These are phyloP conservation scores for Fragum fragum DNA, from an alignment of 2,888 invertebrate genomes.

Conservation along the genomic window DNA sequence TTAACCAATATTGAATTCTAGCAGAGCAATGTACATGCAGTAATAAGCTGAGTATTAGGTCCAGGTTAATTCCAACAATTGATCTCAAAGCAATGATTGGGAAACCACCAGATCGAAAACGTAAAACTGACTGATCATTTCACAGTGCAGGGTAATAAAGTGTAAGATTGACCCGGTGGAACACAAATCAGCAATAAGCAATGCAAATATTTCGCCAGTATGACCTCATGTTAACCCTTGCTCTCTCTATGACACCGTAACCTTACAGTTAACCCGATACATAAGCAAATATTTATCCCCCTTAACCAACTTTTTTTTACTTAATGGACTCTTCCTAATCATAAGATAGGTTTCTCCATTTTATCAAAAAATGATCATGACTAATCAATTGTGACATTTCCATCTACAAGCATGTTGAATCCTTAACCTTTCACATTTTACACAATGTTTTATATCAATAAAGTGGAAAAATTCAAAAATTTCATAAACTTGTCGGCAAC, in stretches of 20 bases:
- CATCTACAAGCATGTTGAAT: too few relatives aligned
- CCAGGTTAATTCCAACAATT: background rate
- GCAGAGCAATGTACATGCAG: too few relatives aligned
- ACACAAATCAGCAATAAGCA: slow-evolving; percentile 21
- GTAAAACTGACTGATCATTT: background rate
- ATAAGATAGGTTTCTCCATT: background rate
- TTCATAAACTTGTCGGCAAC: too few relatives aligned
- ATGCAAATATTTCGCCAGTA: slow-evolving; percentile 43
- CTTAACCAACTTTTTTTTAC: slow-evolving; percentile 14
- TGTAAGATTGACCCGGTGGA: slow-evolving; percentile 15
- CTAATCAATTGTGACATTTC: too few relatives aligned
- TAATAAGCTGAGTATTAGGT: too few relatives aligned
- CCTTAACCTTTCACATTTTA: too few relatives aligned
- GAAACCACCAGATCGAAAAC: background rate
- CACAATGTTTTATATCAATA: too few relatives aligned
- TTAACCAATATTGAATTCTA: too few relatives aligned
- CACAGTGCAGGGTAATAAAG: slow-evolving; percentile 21
- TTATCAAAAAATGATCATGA: too few relatives aligned
- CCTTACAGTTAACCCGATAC: slow-evolving; percentile 48
- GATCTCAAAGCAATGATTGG: background rate
- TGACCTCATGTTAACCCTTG: slow-evolving; percentile 63
- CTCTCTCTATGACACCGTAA: slow-evolving; percentile 61
- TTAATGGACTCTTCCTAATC: background rate
- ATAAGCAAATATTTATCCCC: slow-evolving; percentile 37
- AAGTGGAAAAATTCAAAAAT: too few relatives aligned